These are phyloP conservation scores for Ochotona curzoniae DNA, from an alignment of 2,113 vertebrate genomes.

Conservation along the genomic window DNA sequence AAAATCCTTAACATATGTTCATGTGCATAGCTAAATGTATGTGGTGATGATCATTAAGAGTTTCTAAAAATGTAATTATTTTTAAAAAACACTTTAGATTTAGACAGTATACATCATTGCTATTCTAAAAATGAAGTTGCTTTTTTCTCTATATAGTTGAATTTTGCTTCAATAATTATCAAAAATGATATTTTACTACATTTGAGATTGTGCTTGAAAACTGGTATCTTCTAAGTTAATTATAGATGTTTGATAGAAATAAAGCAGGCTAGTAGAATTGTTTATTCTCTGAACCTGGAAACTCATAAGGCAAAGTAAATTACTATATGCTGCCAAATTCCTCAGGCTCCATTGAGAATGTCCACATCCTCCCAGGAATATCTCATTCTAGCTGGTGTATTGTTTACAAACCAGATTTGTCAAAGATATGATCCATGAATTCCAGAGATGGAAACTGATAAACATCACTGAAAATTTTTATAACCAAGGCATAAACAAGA, in stretches of 20 bases:
- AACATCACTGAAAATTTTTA: slow-evolving; percentile 35
- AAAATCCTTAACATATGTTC: neutral
- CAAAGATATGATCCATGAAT: slow-evolving; percentile 19
- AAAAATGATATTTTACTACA: slow-evolving; percentile 14
- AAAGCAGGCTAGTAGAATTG: neutral
- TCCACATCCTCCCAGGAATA: neutral
- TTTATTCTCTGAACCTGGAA: slow-evolving; percentile 24
- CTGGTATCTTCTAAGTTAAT: neutral
- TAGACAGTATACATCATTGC: neutral
- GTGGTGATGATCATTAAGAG: neutral
- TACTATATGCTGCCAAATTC: slow-evolving; percentile 7
- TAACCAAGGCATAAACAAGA: neutral
- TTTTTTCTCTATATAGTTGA: neutral
- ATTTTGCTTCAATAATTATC: slow-evolving; percentile 41
- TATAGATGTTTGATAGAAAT: slow-evolving; percentile 1
- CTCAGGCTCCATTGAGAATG: neutral
- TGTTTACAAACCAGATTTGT: slow-evolving; percentile 35
- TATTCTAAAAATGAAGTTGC: slow-evolving; percentile 26
- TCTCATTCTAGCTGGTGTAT: slow-evolving; percentile 20
- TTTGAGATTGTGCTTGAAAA: neutral
- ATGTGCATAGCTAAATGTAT: neutral
- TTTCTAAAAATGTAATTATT: neutral
- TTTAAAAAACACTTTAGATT: neutral
- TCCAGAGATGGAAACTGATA: slow-evolving; percentile 37
- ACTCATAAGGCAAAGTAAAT: neutral